Percentiles rank a stretch among this genome's conserved stretches.
Evolutionary conservation across 2,888 invertebrate species (phyloP).

Genomic region (Seladonia tumulorum): DNA sequence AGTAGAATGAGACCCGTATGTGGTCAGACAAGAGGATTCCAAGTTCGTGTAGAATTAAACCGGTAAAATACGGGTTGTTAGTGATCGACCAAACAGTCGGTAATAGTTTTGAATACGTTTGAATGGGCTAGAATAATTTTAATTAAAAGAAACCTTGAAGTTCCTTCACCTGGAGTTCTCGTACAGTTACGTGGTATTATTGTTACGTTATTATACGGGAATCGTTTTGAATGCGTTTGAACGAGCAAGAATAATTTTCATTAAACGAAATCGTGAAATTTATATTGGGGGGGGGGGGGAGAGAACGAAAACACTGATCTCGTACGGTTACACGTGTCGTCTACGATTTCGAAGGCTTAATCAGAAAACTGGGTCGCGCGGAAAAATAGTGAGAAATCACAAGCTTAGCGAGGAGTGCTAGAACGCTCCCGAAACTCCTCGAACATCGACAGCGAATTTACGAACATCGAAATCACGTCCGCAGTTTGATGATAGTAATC

Average conservation of each 20-base stretch:
- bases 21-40: background rate
- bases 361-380: conserved; percentile 8
- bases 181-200: background rate
- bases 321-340: background rate
- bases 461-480: background rate
- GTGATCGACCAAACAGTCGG: background rate
- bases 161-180: too few relatives aligned
- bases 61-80: background rate
- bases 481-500: conserved; percentile 12
- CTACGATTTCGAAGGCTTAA: background rate
- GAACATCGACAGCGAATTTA: background rate
- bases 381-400: conserved; percentile 9
- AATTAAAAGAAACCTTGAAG: background rate
- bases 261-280: background rate
- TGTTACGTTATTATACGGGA: background rate
- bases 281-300: background rate
- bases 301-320: background rate
- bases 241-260: background rate
- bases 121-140: background rate
- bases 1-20: conserved; percentile 1
- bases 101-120: background rate
- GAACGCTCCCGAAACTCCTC: background rate
- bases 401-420: background rate
- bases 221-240: background rate
- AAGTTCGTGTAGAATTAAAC: background rate